Evolutionary conservation across 2,797 vertebrate species (phyloP).

Genomic region (Notolabrus celidotus): DNA sequence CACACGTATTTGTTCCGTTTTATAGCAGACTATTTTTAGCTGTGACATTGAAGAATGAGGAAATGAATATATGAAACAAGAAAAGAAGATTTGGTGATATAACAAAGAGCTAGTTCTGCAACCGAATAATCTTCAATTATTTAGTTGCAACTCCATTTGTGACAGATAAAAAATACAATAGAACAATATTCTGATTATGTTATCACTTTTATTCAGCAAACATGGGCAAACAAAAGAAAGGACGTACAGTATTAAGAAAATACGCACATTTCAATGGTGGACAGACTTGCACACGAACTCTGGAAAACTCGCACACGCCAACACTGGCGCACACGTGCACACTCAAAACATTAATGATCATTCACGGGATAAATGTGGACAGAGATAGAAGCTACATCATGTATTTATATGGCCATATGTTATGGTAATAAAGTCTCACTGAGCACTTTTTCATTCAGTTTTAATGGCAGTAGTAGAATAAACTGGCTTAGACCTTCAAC

Average conservation of each 20-base stretch:
- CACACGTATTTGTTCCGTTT: no score
- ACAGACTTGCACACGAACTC: background rate
- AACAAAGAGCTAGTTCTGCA: conserved; percentile 6
- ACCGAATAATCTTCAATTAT: background rate
- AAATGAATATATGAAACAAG: background rate
- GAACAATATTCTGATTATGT: background rate
- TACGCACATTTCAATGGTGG: background rate
- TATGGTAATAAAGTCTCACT: conserved; percentile 47
- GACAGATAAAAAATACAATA: background rate
- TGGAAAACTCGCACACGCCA: background rate
- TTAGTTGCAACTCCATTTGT: background rate
- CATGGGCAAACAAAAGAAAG: background rate
- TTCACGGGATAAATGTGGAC: conserved; percentile 33
- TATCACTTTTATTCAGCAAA: conserved; percentile 43
- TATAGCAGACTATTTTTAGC: no score
- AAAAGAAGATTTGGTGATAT: background rate
- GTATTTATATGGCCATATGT: conserved; percentile 44
- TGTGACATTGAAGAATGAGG: no score
- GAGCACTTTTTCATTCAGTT: conserved; percentile 23
- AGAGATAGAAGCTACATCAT: conserved; percentile 29
- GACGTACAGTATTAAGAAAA: background rate
- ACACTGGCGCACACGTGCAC: background rate
- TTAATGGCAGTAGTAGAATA: conserved; percentile 38
- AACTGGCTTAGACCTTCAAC: conserved; percentile 40
- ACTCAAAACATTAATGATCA: conserved; percentile 13